Conservation (phyloP, 2,888 invertebrate genomes). For the Meteorus colon region DNA sequence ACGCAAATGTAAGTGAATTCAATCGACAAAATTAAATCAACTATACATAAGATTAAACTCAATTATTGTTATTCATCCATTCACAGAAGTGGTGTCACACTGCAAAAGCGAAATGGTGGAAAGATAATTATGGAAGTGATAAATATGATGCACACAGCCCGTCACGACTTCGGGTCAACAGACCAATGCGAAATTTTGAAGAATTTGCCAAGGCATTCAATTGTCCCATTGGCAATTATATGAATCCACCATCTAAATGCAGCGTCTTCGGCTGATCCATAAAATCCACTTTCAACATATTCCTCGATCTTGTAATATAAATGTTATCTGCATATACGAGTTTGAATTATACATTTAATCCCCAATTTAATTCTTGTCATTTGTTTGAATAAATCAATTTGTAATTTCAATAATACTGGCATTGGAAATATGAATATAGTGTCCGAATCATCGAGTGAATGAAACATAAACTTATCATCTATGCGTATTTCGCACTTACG, state of each 20-base stretch:
- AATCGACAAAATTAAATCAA: neutral
- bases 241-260: conserved; percentile 35
- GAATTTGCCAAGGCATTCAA: conserved; percentile 31
- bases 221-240: conserved; percentile 18
- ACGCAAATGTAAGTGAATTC: conserved; percentile 31
- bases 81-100: conserved; percentile 27
- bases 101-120: conserved; percentile 16
- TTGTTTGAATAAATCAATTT: neutral
- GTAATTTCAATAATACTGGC: neutral
- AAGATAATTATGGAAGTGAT: conserved; percentile 11
- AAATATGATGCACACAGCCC: conserved; percentile 16
- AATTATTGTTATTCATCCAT: neutral
- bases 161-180: conserved; percentile 32
- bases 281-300: neutral
- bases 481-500: neutral
- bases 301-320: neutral
- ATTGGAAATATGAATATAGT: neutral
- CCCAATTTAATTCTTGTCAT: neutral
- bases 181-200: conserved; percentile 29
- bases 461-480: neutral
- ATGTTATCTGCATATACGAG: neutral
- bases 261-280: conserved; percentile 10
- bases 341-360: neutral
- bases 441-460: neutral
- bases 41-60: neutral